These are phyloP conservation scores for Tragelaphus buxtoni DNA, from an alignment of 2,113 vertebrate species.

Conservation along the genomic window DNA sequence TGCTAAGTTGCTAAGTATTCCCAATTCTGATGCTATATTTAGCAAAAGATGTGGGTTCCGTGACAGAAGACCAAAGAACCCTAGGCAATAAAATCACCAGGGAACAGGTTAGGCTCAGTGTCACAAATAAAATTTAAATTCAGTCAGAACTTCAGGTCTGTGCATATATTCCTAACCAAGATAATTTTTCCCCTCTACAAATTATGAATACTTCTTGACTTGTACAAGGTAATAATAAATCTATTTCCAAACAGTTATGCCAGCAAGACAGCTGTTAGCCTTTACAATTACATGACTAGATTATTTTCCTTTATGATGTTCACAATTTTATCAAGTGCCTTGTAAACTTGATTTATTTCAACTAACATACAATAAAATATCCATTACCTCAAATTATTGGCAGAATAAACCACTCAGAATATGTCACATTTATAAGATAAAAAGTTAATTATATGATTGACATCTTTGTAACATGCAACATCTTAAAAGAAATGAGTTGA, in stretches of 20 bases:
- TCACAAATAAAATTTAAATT: conserved; percentile 88
- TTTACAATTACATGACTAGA: conserved; percentile 61
- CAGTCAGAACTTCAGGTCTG: conserved; percentile 80
- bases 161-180: conserved; percentile 83
- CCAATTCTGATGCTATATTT: conserved; percentile 88
- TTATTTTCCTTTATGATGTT: conserved; percentile 65
- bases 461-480: not conserved
- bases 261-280: conserved; percentile 50
- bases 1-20: conserved; percentile 83
- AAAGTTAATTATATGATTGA: not conserved
- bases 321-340: conserved; percentile 34
- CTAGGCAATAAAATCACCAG: conserved; percentile 87
- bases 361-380: conserved; percentile 41
- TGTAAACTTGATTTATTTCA: conserved; percentile 53
- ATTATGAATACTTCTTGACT: conserved; percentile 62
- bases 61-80: conserved; percentile 89
- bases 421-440: conserved; percentile 16
- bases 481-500: conserved; percentile 36
- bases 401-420: not conserved
- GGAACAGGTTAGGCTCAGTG: conserved; percentile 67
- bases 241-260: conserved; percentile 56
- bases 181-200: conserved; percentile 67
- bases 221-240: conserved; percentile 67
- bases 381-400: not conserved
- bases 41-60: conserved; percentile 86